phyloP scores from a whole-genome alignment of 2,888 invertebrate species.

The Mimachlamys varia region DNA sequence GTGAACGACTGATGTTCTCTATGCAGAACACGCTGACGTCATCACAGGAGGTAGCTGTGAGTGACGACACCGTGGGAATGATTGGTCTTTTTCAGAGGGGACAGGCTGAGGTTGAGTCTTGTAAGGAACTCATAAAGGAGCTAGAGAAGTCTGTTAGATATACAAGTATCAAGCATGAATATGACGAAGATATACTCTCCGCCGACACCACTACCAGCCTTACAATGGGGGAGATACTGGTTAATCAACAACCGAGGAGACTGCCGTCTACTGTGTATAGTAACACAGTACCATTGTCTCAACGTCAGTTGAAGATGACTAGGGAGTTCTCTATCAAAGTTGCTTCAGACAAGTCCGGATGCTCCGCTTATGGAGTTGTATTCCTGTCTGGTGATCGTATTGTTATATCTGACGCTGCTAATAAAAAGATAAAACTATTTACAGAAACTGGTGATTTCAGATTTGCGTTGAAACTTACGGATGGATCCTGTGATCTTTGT shows the following conservation, averaged over 20 bases:
- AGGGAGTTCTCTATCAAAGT: background rate
- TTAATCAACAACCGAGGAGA: background rate
- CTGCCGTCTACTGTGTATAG: background rate
- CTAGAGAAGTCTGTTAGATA: background rate
- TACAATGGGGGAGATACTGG: background rate
- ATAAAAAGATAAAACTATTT: background rate
- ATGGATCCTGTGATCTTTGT: background rate
- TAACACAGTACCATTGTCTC: background rate
- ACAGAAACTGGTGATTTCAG: background rate
- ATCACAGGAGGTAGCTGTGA: background rate
- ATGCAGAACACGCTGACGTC: background rate
- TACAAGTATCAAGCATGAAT: background rate
- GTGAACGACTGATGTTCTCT: background rate
- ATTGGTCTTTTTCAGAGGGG: background rate
- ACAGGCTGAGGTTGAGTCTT: background rate
- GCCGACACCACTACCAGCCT: background rate
- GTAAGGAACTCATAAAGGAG: background rate
- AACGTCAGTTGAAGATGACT: background rate
- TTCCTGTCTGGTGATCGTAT: background rate
- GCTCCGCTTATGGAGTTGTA: background rate
- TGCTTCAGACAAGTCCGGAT: background rate
- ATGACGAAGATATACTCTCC: background rate
- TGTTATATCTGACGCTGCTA: background rate
- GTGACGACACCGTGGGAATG: background rate
- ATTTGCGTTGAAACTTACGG: background rate